A percentile compares a stretch with the other conserved stretches of the same genome.
phyloP scores from a whole-genome alignment of 2,113 vertebrate species.

The Pycnonotus jocosus region DNA sequence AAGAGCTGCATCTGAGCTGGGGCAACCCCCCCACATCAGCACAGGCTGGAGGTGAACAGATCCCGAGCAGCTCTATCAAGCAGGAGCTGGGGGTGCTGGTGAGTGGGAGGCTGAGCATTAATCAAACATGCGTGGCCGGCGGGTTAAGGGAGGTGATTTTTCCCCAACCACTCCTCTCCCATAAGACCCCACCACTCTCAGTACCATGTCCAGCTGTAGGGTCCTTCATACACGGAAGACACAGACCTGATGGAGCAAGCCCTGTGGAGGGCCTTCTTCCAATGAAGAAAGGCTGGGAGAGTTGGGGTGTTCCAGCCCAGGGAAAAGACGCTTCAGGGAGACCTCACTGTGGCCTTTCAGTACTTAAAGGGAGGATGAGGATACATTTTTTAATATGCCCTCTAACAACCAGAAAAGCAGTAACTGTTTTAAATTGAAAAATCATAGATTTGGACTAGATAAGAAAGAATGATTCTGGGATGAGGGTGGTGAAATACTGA shows the following conservation, averaged over 20 bases:
- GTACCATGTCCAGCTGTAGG: neutral
- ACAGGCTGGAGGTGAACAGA: neutral
- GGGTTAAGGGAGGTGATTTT: neutral
- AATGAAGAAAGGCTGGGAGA: neutral
- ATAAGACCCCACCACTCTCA: neutral
- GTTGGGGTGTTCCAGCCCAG: neutral
- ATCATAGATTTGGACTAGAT: neutral
- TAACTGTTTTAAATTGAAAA: neutral
- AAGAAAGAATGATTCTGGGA: neutral
- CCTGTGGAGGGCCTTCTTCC: neutral
- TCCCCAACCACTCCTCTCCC: neutral
- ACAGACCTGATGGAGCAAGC: rapidly evolving
- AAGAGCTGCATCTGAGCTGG: rapidly evolving
- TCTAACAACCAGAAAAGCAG: rapidly evolving
- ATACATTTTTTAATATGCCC: neutral
- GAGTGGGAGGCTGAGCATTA: neutral
- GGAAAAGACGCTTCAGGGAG: neutral
- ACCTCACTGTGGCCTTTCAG: neutral
- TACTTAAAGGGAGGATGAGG: neutral
- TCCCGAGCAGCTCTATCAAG: rapidly evolving
- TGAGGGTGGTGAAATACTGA: neutral
- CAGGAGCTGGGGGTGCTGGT: neutral
- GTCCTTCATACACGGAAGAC: neutral
- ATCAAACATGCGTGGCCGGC: rapidly evolving
- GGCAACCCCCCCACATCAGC: rapidly evolving